phyloP scores from a whole-genome alignment of 2,888 invertebrate species.

The Malachius bipustulatus region DNA sequence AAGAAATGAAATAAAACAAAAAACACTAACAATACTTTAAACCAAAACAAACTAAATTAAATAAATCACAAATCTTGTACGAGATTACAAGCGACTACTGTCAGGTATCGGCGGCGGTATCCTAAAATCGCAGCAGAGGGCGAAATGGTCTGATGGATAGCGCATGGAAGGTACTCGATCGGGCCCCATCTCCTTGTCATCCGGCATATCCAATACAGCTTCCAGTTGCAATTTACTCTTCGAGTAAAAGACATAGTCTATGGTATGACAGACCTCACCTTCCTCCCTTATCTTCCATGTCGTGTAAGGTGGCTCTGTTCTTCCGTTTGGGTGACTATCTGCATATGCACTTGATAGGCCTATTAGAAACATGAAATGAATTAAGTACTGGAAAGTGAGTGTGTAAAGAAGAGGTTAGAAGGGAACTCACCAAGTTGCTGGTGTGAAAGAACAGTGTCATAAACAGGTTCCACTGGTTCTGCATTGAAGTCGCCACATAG shows the following conservation, averaged over 20 bases:
- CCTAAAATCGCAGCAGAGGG: conserved; percentile 52
- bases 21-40: no score
- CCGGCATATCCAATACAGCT: conserved; percentile 47
- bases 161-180: conserved; percentile 52
- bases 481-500: conserved; percentile 70
- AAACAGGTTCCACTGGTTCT: conserved; percentile 58
- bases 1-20: no score
- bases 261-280: conserved; percentile 59
- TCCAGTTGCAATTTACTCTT: conserved; percentile 44
- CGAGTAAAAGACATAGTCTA: conserved; percentile 62
- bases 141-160: conserved; percentile 70
- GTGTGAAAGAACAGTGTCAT: conserved; percentile 44
- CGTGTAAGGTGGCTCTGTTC: conserved; percentile 54
- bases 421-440: no score
- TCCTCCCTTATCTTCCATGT: conserved; percentile 66
- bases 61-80: neutral
- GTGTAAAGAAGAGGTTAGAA: no score
- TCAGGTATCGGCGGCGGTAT: no score
- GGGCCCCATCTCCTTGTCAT: conserved; percentile 52
- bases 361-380: no score
- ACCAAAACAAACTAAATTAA: no score
- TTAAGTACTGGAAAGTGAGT: no score
- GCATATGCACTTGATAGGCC: conserved; percentile 44
- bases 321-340: conserved; percentile 25
- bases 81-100: neutral